Evolutionary conservation across 2,113 vertebrate genomes (phyloP), one percentile per base, ranked within the genome.

Genomic region (Glaucomys volans): DNA sequence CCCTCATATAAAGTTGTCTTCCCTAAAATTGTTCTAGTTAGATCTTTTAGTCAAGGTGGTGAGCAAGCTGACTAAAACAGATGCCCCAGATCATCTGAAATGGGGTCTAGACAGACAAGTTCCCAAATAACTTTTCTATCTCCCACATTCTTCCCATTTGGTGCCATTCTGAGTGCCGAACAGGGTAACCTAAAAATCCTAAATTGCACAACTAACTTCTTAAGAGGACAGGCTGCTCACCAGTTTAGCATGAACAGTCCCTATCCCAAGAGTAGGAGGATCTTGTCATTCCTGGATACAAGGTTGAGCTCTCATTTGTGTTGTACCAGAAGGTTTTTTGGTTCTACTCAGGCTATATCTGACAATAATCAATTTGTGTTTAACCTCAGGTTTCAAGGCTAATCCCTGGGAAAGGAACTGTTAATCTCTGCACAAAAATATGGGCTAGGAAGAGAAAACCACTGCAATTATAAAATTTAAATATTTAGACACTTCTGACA

Each of bases 161-260:
- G 18, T 12, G 16, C 20, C 11, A 18, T 50, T 50, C 24, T 37
- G 20, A 32, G 2, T n/a, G 28, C 66, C 69, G 28, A 77, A 42
- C 52, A 62, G 59, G 35, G 42, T 20, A 6, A 52, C 24, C 26
- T 77, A 30, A 20, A 90, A 42, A 62, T 26, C 32, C 24, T 54
- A 28, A 37, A 5, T 7, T 17, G 5, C 0, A 7, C 24, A 22
- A 82, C 17, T 47, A 13, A 17, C 9, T n/a, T 0, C 50, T 42
- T 10, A 10, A 14, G 9, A 24, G 10, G 62, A 44, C 10, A 67
- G 2, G 14, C 22, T 89, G 5, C 28, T 47, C 16, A 52, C 6
- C 42, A 52, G 2, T 42, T 35, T 42, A 6, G 13, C 30, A 24
- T 37, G 12, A 0, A 90, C 13, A 14, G 14, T 42, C 30, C 9